Base-by-base conservation (phyloP, 2,113 vertebrate species). In the Xerus inauris region DNA sequence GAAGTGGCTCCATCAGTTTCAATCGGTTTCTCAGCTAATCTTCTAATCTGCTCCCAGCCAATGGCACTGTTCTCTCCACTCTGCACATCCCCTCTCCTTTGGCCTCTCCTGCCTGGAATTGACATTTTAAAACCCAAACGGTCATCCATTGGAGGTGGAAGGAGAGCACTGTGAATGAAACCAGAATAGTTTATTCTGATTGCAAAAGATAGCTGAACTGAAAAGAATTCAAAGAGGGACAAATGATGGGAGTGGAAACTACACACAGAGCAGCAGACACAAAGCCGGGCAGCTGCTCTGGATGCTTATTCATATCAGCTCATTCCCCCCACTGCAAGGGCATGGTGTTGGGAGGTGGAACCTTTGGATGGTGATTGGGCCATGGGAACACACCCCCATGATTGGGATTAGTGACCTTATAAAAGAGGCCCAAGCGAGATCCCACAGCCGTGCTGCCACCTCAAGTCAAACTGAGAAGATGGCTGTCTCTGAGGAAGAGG, bases 91-190 rank as follows among this genome's bases (percentile, higher is more conserved):
- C 14, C 20, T 13, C 11, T 12, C 16, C 32, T 35, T 62, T n/a
- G 47, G 14, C 1, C 40, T 40, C 7, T 32, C 6, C 22, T 75
- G 10, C 47, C 16, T 76, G 9, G 14, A 65, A 10, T 20, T 6
- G 42, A 76, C 26, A 57, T 89, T 94, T 54, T 22, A 91, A 75
- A 93, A 51, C 62, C n/a, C 59, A 54, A n/a, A 30, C 69, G 26
- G 12, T n/a, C 75, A 89, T 22, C 65, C 5, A 11, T 13, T 4
- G 17, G 35, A 47, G 42, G n/a, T 54, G 19, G 24, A 89, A 47
- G 32, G 24, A 47, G 76, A 62, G 40, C 38, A 2, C 40, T 38
- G 71, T n/a, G 49, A 71, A 72, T 13, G 24, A 76, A 49, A 47
- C 32, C 24, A 47, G n/a, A 38, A 57, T 1, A 28, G 2, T 30